phyloP scores from a whole-genome alignment of 2,888 invertebrate genomes.

The Sarcophaga subvicina region DNA sequence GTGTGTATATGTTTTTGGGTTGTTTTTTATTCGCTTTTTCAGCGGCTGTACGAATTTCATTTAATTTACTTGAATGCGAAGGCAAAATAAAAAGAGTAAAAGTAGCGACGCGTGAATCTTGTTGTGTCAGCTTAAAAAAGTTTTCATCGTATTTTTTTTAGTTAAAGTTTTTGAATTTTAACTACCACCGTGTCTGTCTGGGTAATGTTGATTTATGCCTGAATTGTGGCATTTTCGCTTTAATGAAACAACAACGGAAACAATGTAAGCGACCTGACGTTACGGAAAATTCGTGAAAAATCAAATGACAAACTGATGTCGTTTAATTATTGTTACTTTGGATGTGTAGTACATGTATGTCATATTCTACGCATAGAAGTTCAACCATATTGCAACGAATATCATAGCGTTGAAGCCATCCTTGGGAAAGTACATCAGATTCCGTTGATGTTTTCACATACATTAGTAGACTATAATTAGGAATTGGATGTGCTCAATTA shows the following conservation, averaged over 20 bases:
- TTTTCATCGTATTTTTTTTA: not conserved
- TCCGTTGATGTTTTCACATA: too few species aligned
- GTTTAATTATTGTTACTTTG: too few species aligned
- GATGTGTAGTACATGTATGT: too few species aligned
- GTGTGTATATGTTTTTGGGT: not conserved
- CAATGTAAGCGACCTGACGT: not conserved
- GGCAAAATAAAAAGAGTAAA: not conserved
- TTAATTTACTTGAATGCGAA: conserved; percentile 6
- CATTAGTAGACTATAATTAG: too few species aligned
- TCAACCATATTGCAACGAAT: too few species aligned
- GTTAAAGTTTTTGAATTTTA: conserved; percentile 12
- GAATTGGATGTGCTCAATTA: too few species aligned
- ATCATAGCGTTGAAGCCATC: too few species aligned
- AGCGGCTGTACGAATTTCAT: not conserved
- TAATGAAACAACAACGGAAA: not conserved
- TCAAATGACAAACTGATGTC: too few species aligned
- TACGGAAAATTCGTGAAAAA: not conserved
- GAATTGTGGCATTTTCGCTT: not conserved
- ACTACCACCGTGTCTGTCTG: conserved; percentile 37
- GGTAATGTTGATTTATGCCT: conserved; percentile 29
- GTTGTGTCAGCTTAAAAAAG: conserved; percentile 53
- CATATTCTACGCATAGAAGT: too few species aligned
- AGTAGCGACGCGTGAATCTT: conserved; percentile 40
- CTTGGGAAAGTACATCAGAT: too few species aligned
- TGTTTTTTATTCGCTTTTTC: conserved; percentile 1